phyloP scores from a whole-genome alignment of 2,113 vertebrate species.

The Pogona vitticeps region DNA sequence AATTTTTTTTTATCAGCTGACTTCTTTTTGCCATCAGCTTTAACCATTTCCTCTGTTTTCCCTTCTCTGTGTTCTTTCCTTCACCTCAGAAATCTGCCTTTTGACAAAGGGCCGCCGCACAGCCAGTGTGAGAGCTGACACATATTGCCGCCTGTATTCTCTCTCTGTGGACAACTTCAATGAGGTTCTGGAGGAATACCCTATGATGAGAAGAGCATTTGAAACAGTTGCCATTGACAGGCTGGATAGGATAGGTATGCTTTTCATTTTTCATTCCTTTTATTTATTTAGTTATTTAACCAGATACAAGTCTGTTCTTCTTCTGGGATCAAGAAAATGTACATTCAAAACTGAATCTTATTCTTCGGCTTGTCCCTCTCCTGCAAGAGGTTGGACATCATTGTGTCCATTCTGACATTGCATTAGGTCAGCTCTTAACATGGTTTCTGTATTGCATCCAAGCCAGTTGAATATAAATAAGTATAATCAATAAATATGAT shows the following conservation, averaged over 20 bases:
- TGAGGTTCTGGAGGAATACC: conserved; percentile 96
- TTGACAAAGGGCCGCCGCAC: conserved; percentile 96
- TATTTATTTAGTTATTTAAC: not conserved
- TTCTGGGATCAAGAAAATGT: not conserved
- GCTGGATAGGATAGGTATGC: conserved; percentile 92
- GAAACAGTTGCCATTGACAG: conserved; percentile 98
- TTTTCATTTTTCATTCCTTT: not conserved
- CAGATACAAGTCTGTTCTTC: not conserved
- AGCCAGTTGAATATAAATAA: too few species aligned
- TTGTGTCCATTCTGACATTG: not conserved
- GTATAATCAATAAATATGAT: too few species aligned
- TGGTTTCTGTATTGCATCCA: too few species aligned
- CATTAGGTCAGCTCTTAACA: too few species aligned
- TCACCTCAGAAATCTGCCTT: conserved; percentile 90
- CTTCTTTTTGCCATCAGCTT: conserved; percentile 28
- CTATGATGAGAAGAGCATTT: conserved; percentile 98
- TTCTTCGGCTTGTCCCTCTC: not conserved
- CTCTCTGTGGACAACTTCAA: conserved; percentile 99
- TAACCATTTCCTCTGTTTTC: not conserved
- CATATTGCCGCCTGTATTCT: conserved; percentile 96
- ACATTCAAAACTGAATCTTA: too few species aligned
- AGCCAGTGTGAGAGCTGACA: conserved; percentile 96
- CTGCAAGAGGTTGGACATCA: not conserved
- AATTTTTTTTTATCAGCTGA: conserved; percentile 4
- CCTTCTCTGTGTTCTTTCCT: conserved; percentile 44